Evolutionary conservation across 2,888 invertebrate species (phyloP), one percentile per base, ranked within the genome.

Genomic region (Ceraclea dissimilis): DNA sequence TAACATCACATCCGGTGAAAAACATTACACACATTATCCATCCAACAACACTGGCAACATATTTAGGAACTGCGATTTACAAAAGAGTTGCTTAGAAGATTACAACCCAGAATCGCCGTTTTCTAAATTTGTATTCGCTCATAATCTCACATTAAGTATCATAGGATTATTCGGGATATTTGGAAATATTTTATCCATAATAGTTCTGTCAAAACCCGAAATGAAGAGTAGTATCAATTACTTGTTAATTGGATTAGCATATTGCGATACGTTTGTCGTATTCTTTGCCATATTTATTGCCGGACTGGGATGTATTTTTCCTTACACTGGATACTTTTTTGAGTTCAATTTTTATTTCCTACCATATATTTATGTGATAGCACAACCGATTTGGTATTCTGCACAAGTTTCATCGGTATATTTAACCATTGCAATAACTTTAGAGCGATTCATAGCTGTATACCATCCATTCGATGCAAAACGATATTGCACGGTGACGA

Each of bases 181-280:
- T 8, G 49, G 49, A 5, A 49, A 49, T 16, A 26, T 49, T 26
- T 11, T 49, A 13, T 49, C 49, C 2, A 49, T 49, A 17, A 20
- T 49, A 2, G 49, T 49, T n/a, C 26, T 49, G 2, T 49, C 49
- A 17, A 49, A 20, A 49, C 49, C 49, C 6, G 22, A 49, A 22
- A 49, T 49, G 49, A 49, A 49, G 26, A 22, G 22, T 16, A 49
- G 49, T 17, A 49, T 22, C 49, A 49, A 49, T 20, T 49, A 16
- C 20, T 17, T 49, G 6, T 20, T 49, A 13, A 8, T 49, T 2
- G 49, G 49, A 8, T 20, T 49, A 8, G 16, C 49, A n/a, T n/a
- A 19, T 11, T 49, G 49, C 16, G 49, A 49, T 16, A 49, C 49
- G 6, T 49, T 49, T 17, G 49, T 49, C 4, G 49, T 49, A 49